Base-by-base conservation (phyloP, 2,113 vertebrate species). In the Lanius collurio region DNA sequence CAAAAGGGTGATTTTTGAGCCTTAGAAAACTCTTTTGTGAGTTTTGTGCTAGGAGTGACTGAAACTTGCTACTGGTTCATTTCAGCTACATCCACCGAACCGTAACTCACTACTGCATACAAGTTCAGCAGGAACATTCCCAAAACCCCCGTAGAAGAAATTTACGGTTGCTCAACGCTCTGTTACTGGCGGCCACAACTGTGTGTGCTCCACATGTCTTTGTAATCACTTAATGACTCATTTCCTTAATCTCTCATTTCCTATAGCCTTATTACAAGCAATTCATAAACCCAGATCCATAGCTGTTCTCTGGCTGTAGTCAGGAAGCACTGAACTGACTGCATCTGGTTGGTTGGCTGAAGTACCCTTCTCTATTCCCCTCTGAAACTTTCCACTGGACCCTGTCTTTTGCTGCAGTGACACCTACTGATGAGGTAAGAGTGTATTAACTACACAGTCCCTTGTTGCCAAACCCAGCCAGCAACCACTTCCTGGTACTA, bases 191-290 rank as follows among this genome's bases (percentile, higher is more conserved):
- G 92, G 90, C 96, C 95, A 97, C 96, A 96, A 97, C 95, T 96
- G 95, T 96, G 96, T 97, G 96, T 8, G 13, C 95, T 97, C 97
- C 97, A 97, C 97, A 97, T 97, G 97, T 97, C 97, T 97, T 97
- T 97, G 97, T 97, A 97, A 97, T 97, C 97, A 97, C 97, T 97
- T 97, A 97, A 97, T 97, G 97, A 97, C 96, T 97, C 97, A 97
- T 97, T 97, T 97, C 97, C 97, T 97, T 97, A 97, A 97, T 97
- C 97, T 96, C 95, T 95, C 97, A 97, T 97, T 97, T 97, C 97
- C 97, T 97, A 97, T 95, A 96, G 95, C 94, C 96, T 97, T 96
- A 96, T 97, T 97, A 97, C 89, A 96, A 96, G 95, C 93, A 94
- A 97, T 96, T 97, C 96, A 97, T 95, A 97, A 97, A 95, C 91